These are phyloP conservation scores for Argyrosomus japonicus DNA, from an alignment of 2,113 vertebrate genomes.

Conservation along the genomic window DNA sequence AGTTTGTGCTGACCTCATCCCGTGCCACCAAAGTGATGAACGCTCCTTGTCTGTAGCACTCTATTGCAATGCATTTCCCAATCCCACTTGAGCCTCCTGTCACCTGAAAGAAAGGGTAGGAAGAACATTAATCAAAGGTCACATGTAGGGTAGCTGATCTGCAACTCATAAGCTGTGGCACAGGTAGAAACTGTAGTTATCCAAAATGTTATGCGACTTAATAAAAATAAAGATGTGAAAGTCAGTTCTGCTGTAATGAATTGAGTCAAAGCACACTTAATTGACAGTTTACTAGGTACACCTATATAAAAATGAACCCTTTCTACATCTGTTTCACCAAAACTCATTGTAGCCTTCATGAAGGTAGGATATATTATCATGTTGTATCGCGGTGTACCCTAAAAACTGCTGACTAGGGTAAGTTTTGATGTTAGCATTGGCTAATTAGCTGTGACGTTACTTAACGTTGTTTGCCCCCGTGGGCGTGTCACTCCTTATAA, in stretches of 20 bases:
- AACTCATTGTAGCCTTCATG: background rate
- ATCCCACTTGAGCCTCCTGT: conserved; percentile 98
- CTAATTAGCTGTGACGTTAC: no score
- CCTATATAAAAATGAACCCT: background rate
- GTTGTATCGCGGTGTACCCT: background rate
- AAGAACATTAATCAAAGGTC: background rate
- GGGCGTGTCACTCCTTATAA: conserved; percentile 24
- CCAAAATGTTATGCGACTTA: background rate
- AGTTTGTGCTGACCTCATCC: conserved; percentile 89
- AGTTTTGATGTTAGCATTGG: background rate
- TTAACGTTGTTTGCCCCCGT: background rate
- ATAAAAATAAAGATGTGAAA: background rate
- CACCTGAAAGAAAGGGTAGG: conserved; percentile 82
- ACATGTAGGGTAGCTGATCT: background rate
- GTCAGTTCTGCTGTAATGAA: background rate
- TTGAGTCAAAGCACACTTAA: background rate
- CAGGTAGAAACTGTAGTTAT: background rate
- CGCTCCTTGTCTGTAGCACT: conserved; percentile 95
- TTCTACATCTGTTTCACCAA: background rate
- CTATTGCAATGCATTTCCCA: conserved; percentile 95
- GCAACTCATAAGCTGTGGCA: background rate
- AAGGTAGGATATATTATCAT: no score
- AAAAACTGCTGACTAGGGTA: background rate
- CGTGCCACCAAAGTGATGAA: conserved; percentile 97
- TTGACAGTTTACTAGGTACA: background rate